Evolutionary conservation across 1,140 invertebrate genomes (phyloP), one percentile per base, ranked within the genome.

Genomic region (Contarinia nasturtii): DNA sequence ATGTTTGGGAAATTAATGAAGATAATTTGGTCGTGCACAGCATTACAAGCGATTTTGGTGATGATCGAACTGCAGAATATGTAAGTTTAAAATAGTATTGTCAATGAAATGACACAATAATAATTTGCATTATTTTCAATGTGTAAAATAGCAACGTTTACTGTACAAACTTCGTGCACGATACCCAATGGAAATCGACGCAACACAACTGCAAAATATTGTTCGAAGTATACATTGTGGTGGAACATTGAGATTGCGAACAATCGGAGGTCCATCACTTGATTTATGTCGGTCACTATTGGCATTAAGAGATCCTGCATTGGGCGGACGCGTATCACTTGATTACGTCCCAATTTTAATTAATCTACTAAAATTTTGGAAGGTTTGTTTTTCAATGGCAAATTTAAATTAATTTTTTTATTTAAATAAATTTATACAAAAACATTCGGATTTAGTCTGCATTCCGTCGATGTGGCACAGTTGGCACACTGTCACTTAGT

Each of bases 1-100:
- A 77, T 62, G 79, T 82, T 49, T 82, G 80, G 79, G 79, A 82
- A 66, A 77, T 81, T 15, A 82, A 82, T 61, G 79, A 82, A 57
- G 79, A 82, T 61, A 82, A 82, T 57, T 71, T 78, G 66, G 65
- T 81, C 17, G 72, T 79, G 27, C 64, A 74, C 52, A 78, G 79
- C 60, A 69, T 79, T 47, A 68, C 69, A 1, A 54, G 70, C 7
- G 77, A 79, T 54, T 70, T 74, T 55, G 59, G 69, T 51, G 74
- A 76, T 53, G 73, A 76, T 48, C 57, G 48, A 11, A 3, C 19
- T 14, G 14, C 22, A 2, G 48, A 49, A 33, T 36, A 18, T 38
- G 48, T 49, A 45, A 38, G 46, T 41, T 10, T 40, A 5, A 19
- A 19, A 7, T 27, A 37, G 36, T 37, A 37, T 42, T 42, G 20